A percentile compares a stretch with the other conserved stretches of the same genome.
These are phyloP conservation scores for Erannis defoliaria DNA, from an alignment of 2,888 invertebrate species.

Conservation along the genomic window DNA sequence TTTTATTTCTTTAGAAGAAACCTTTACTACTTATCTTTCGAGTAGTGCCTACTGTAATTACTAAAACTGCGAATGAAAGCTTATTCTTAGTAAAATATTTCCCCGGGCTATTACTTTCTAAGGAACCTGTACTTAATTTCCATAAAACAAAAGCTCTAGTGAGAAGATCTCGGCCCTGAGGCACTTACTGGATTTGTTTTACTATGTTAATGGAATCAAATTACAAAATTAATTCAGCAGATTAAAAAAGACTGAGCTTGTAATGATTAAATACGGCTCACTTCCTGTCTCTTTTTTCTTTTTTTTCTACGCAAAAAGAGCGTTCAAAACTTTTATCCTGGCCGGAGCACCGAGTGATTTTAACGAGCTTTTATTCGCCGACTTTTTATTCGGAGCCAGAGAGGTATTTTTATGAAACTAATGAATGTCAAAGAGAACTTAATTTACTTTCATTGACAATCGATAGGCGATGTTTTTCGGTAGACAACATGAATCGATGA, in stretches of 20 bases:
- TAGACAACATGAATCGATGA: constrained; percentile 26
- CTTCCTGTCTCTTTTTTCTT: constrained; percentile 63
- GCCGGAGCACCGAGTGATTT: constrained; percentile 74
- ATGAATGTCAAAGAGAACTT: constrained; percentile 77
- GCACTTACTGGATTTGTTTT: constrained; percentile 43
- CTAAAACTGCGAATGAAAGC: too few relatives aligned
- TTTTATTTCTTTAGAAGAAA: too few relatives aligned
- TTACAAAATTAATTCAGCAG: constrained; percentile 67
- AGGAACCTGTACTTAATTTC: not conserved
- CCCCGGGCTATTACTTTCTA: not conserved
- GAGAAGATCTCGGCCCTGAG: constrained; percentile 37
- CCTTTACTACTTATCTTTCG: too few relatives aligned
- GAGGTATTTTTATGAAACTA: constrained; percentile 73
- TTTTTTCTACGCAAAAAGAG: constrained; percentile 57
- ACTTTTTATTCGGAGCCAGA: constrained; percentile 60
- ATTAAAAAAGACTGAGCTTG: constrained; percentile 69
- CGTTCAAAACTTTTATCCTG: constrained; percentile 72
- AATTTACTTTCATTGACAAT: constrained; percentile 60
- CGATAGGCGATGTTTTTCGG: constrained; percentile 29
- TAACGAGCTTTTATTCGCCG: constrained; percentile 78
- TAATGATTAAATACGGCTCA: constrained; percentile 74
- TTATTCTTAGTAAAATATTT: constrained; percentile 1
- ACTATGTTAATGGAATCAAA: constrained; percentile 29
- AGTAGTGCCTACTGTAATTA: too few relatives aligned
- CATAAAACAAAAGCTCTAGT: constrained; percentile 13